Percentiles rank a stretch among this genome's conserved stretches.
phyloP scores from a whole-genome alignment of 2,113 vertebrate genomes.

The Uria aalge region DNA sequence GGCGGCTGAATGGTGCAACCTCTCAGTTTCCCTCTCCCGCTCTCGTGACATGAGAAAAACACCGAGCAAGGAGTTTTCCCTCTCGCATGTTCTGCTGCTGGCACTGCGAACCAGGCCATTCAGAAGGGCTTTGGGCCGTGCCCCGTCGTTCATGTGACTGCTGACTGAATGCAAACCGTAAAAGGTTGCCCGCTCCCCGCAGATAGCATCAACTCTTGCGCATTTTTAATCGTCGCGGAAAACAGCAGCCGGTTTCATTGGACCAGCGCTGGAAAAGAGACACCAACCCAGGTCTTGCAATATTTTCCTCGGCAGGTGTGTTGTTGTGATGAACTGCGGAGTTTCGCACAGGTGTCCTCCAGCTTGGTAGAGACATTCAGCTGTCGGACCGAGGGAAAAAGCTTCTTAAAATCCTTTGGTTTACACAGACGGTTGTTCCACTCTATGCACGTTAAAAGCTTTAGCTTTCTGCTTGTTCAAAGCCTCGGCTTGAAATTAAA shows the following conservation, averaged over 20 bases:
- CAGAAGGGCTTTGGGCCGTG: background rate
- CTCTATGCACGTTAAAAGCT: background rate
- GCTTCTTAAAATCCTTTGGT: background rate
- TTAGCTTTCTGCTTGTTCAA: background rate
- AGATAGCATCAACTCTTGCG: conserved; percentile 48
- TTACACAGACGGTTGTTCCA: background rate
- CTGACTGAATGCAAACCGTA: conserved; percentile 6
- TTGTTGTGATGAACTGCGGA: background rate
- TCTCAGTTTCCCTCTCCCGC: background rate
- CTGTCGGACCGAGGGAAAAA: background rate
- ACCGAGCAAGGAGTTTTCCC: conserved; percentile 11
- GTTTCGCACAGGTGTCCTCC: background rate
- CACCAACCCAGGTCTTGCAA: background rate
- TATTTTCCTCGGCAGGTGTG: conserved; percentile 4
- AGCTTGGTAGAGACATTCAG: background rate
- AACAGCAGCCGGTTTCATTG: background rate
- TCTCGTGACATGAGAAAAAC: background rate
- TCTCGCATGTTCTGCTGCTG: conserved; percentile 24
- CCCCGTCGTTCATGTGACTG: conserved; percentile 50
- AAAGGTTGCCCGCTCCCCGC: background rate
- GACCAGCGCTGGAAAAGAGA: background rate
- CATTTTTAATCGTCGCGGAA: background rate
- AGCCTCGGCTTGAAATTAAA: background rate
- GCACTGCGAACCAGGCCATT: background rate
- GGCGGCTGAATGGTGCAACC: accelerated